phyloP scores from a whole-genome alignment of 2,888 invertebrate genomes.

The Bugulina stolonifera region DNA sequence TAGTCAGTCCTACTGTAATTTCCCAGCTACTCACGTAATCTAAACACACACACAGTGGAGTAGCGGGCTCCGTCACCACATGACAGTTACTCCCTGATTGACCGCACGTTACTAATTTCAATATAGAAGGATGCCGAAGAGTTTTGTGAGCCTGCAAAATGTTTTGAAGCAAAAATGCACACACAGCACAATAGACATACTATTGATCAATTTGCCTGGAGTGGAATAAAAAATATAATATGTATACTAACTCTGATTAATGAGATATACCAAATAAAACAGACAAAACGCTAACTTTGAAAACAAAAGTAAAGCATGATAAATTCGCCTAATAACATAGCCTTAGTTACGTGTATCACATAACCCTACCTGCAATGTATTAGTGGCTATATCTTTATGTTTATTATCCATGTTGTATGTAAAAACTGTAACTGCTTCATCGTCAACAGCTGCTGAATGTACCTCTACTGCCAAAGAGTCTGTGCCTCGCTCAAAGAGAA shows the following conservation, averaged over 20 bases:
- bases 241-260: too few species aligned
- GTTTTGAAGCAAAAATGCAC: too few species aligned
- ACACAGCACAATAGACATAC: too few species aligned
- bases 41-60: conserved; percentile 66
- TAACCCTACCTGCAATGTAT: conserved; percentile 11
- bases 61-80: conserved; percentile 75
- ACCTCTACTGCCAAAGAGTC: conserved; percentile 8
- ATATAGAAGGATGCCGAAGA: conserved; percentile 78
- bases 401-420: neutral
- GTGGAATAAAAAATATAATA: too few species aligned
- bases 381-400: neutral
- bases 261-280: too few species aligned
- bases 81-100: conserved; percentile 68
- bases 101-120: conserved; percentile 76
- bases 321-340: too few species aligned
- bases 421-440: conserved; percentile 1
- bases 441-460: conserved; percentile 5
- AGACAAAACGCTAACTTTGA: too few species aligned
- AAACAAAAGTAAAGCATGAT: too few species aligned
- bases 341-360: too few species aligned
- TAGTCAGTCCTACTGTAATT: conserved; percentile 76
- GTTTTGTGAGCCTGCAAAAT: conserved; percentile 74
- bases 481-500: conserved; percentile 7
- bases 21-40: conserved; percentile 67
- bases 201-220: too few species aligned